Evolutionary conservation across 2,797 vertebrate species (phyloP), one percentile per base, ranked within the genome.

Genomic region (Hyperoplus lanceolatus): DNA sequence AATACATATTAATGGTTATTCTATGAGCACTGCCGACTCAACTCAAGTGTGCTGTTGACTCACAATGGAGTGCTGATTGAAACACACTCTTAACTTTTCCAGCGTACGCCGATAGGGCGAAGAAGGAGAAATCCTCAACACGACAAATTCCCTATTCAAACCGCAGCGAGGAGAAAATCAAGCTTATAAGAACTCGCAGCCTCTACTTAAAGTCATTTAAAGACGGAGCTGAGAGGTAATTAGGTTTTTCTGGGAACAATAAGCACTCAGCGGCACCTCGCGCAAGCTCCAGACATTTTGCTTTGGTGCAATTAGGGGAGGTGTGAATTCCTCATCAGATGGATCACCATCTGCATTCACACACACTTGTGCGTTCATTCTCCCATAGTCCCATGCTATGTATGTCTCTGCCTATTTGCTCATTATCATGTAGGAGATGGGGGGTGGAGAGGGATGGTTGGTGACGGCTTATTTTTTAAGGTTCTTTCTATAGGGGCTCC

Each of bases 221-320:
- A 90, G 83, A 75, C 79, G 73, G 78, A 90, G 87, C 85, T 78
- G 79, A 89, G 91, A 89, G 87, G 87, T 93, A 94, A 95, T 95
- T 94, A 93, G 92, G 90, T 92, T 92, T 92, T 92, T 92, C 79
- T 76, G 87, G 83, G 92, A 92, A 94, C 94, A 94, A 94, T 92
- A 88, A 89, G 81, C 77, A 83, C 82, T 88, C 84, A 88, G 87
- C 29, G 29, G 29, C 86, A 89, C 81, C 84, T 90, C 71, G 68
- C 75, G 76, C 62, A 83, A 87, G 46, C 82, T 84, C 75, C 75
- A 89, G 75, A 91, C 90, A 73, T 73, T 90, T 29, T 93, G 79
- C 87, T 91, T 84, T 87, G 78, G 86, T 89, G 79, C 87, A 94
- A 93, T 93, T 94, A 91, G 75, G 72, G 81, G 88, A 93, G 79